phyloP scores from a whole-genome alignment of 2,113 vertebrate species.

The Psittacus erithacus region DNA sequence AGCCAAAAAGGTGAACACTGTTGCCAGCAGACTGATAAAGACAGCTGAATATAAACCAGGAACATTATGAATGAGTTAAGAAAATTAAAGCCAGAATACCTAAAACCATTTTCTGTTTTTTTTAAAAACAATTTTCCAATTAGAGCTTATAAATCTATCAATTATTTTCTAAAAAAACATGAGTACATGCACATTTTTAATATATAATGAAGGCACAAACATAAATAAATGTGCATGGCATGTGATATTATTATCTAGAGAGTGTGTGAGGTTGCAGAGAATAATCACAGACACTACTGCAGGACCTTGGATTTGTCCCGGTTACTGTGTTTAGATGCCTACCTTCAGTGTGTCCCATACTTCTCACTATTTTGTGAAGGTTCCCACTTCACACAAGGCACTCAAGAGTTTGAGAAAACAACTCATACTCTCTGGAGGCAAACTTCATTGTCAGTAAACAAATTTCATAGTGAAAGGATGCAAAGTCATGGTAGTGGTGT shows the following conservation, averaged over 20 bases:
- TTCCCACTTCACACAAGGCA: neutral
- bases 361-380: neutral
- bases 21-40: neutral
- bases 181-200: neutral
- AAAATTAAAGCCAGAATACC: neutral
- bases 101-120: neutral
- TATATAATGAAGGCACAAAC: neutral
- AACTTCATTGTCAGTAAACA: neutral
- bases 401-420: neutral
- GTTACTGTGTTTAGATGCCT: neutral
- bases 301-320: neutral
- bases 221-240: neutral
- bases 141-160: neutral
- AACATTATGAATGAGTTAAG: neutral
- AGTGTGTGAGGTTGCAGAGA: neutral
- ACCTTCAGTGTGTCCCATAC: neutral
- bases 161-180: neutral
- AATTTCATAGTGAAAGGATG: neutral
- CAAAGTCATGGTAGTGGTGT: neutral
- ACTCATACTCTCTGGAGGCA: neutral
- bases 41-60: neutral
- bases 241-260: neutral
- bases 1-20: neutral
- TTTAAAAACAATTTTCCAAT: neutral
- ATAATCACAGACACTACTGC: neutral